phyloP scores from a whole-genome alignment of 2,888 invertebrate species.

The Nomada hirtipes region DNA sequence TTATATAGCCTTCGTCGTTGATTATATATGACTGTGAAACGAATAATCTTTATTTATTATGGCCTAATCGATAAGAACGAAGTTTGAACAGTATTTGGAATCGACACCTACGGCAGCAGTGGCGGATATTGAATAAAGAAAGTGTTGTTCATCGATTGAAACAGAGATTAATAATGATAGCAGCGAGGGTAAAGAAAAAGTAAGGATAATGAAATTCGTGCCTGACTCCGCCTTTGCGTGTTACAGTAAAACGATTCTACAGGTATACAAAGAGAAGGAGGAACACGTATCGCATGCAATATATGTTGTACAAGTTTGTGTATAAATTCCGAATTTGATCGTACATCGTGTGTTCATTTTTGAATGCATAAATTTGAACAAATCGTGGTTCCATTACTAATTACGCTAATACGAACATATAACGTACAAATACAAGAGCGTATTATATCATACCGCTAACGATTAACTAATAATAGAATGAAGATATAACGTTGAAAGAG shows the following conservation, averaged over 20 bases:
- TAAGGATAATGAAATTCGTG: background rate
- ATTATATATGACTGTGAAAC: conserved; percentile 19
- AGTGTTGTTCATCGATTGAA: background rate
- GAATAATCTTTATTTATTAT: conserved; percentile 8
- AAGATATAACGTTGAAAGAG: conserved; percentile 56
- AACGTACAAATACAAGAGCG: conserved; percentile 56
- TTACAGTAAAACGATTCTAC: conserved; percentile 6
- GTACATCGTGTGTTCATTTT: conserved; percentile 29
- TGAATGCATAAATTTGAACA: conserved; percentile 18
- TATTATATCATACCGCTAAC: conserved; percentile 36
- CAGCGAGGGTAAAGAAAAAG: background rate
- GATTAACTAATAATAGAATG: conserved; percentile 55
- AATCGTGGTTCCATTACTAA: conserved; percentile 29
- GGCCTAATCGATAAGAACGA: conserved; percentile 36
- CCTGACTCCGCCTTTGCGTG: background rate
- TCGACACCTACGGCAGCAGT: background rate
- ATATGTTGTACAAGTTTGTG: conserved; percentile 29
- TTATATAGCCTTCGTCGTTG: conserved; percentile 6
- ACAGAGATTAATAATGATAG: background rate
- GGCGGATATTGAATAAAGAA: background rate
- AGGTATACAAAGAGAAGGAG: background rate
- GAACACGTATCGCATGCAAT: background rate
- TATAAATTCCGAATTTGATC: conserved; percentile 23
- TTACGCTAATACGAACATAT: conserved; percentile 25
- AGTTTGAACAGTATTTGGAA: conserved; percentile 27